Percentiles rank a stretch among this genome's conserved stretches.
phyloP scores from a whole-genome alignment of 2,113 vertebrate genomes.

The Calonectris borealis region DNA sequence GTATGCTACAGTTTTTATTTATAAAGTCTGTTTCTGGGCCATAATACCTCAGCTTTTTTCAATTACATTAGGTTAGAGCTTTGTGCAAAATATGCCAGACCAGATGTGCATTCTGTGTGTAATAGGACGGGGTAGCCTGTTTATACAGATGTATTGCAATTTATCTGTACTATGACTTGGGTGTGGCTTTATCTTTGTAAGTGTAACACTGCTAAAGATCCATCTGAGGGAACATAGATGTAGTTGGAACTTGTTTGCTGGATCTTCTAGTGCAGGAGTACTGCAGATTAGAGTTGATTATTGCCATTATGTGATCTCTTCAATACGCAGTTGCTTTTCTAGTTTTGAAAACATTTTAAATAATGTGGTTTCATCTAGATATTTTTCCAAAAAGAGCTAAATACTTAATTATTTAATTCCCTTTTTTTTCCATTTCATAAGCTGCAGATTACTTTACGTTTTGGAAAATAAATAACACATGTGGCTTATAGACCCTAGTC shows the following conservation, averaged over 20 bases:
- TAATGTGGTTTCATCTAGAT: not conserved
- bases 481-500: not conserved
- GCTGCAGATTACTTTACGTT: not conserved
- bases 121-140: not conserved
- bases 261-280: not conserved
- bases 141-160: conserved; percentile 25
- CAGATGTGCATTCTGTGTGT: conserved; percentile 29
- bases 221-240: not conserved
- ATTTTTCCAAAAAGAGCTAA: not conserved
- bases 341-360: not conserved
- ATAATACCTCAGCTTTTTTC: conserved; percentile 15
- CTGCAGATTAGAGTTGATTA: not conserved
- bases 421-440: not conserved
- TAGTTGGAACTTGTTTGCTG: not conserved
- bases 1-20: conserved; percentile 15
- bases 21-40: not conserved
- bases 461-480: not conserved
- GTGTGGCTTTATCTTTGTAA: not conserved
- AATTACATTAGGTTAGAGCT: conserved; percentile 6
- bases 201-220: not conserved
- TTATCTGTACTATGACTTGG: not conserved
- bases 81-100: conserved; percentile 11
- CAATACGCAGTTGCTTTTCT: not conserved
- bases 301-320: not conserved
- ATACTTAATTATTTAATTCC: not conserved